Evolutionary conservation across 1,140 invertebrate genomes (phyloP).

Genomic region (Hydropsyche tenuis): DNA sequence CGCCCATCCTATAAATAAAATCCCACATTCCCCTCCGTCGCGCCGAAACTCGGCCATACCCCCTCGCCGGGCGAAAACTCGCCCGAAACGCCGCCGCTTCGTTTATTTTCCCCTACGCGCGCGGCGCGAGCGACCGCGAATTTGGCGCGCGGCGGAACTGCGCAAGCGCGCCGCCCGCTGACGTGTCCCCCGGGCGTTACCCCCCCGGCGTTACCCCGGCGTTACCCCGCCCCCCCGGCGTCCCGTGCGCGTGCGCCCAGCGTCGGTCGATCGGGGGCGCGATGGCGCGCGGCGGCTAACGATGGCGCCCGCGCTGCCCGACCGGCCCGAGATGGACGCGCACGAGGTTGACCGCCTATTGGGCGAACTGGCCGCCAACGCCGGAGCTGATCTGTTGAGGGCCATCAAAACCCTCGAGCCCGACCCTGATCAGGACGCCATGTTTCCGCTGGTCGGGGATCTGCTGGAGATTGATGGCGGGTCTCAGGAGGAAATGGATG

Average conservation of each 20-base stretch:
- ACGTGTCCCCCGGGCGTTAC: not conserved
- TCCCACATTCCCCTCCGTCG: too few relatives aligned
- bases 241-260: conserved; percentile 17
- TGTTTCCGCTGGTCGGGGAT: conserved; percentile 66
- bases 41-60: not conserved
- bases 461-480: conserved; percentile 58
- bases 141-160: too few relatives aligned
- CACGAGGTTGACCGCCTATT: conserved; percentile 66
- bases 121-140: too few relatives aligned
- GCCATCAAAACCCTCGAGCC: conserved; percentile 72
- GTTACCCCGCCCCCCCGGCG: too few relatives aligned
- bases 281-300: conserved; percentile 51
- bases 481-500: conserved; percentile 55
- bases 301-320: conserved; percentile 67
- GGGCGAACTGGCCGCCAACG: conserved; percentile 65
- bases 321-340: conserved; percentile 56
- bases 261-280: conserved; percentile 14
- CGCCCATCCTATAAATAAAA: too few relatives aligned
- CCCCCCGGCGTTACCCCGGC: not conserved
- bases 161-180: not conserved
- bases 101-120: not conserved
- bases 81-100: not conserved
- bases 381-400: conserved; percentile 67
- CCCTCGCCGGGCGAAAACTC: not conserved
- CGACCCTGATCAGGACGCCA: conserved; percentile 61